These are phyloP conservation scores for Blennius ocellaris DNA, from an alignment of 2,113 vertebrate species.

Conservation along the genomic window DNA sequence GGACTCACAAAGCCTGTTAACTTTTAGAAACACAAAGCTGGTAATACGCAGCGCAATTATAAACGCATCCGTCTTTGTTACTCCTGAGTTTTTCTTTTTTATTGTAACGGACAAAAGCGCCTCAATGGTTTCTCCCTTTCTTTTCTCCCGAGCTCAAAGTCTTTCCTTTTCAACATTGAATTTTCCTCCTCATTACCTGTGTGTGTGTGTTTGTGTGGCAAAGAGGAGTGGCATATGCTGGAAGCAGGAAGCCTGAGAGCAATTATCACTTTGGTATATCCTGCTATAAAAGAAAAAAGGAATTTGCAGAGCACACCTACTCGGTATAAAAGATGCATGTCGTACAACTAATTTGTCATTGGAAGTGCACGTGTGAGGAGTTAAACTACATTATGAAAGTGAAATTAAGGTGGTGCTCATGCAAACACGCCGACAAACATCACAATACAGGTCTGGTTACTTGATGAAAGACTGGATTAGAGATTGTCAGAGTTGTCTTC, in stretches of 20 bases:
- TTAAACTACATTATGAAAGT: slow-evolving; percentile 42
- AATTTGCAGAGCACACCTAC: not conserved
- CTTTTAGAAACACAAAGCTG: not conserved
- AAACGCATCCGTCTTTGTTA: slow-evolving; percentile 8
- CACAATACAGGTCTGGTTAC: slow-evolving; percentile 41
- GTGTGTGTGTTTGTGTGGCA: slow-evolving; percentile 21
- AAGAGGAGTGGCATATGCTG: slow-evolving; percentile 20
- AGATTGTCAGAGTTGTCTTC: slow-evolving; percentile 47
- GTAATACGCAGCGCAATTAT: not conserved
- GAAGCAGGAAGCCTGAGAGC: not conserved
- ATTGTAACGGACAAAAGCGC: not conserved
- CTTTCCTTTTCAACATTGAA: not conserved
- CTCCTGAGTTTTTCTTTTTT: slow-evolving; percentile 12
- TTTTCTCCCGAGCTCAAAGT: slow-evolving; percentile 4
- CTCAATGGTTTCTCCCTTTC: not conserved
- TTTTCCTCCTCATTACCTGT: slow-evolving; percentile 1
- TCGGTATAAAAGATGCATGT: not conserved
- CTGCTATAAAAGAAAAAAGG: not conserved
- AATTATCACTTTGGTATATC: not conserved
- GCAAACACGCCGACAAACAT: slow-evolving; percentile 26
- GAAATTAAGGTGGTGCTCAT: slow-evolving; percentile 24
- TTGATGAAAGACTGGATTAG: slow-evolving; percentile 43
- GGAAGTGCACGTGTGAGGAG: not conserved
- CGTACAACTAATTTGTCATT: slow-evolving; percentile 2
- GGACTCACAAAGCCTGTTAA: not conserved